Evolutionary conservation across 1,140 invertebrate species (phyloP).

Genomic region (Oreohelix idahoensis): DNA sequence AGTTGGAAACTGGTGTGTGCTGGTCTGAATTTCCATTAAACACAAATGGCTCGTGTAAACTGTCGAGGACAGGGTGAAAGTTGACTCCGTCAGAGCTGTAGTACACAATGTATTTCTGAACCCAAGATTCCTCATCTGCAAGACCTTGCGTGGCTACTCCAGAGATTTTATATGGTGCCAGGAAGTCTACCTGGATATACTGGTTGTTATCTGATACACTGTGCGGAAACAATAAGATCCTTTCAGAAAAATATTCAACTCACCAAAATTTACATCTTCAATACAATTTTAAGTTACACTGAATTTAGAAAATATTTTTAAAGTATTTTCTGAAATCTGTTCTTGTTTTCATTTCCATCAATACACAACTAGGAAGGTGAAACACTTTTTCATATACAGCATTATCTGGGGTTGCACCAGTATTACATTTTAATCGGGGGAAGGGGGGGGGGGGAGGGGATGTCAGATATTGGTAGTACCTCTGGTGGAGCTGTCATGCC

Average conservation of each 20-base stretch:
- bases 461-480: too few relatives aligned
- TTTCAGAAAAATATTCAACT: not conserved
- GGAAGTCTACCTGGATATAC: slow-evolving; percentile 78
- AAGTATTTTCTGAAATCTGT: too few relatives aligned
- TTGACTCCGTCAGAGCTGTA: slow-evolving; percentile 60
- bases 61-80: slow-evolving; percentile 48
- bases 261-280: not conserved
- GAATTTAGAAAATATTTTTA: too few relatives aligned
- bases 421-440: too few relatives aligned
- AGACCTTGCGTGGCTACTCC: slow-evolving; percentile 82
- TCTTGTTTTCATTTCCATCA: too few relatives aligned
- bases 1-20: slow-evolving; percentile 53
- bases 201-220: slow-evolving; percentile 55
- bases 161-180: slow-evolving; percentile 81
- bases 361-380: too few relatives aligned
- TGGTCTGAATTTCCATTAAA: slow-evolving; percentile 61
- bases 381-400: too few relatives aligned
- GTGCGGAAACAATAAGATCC: slow-evolving; percentile 26
- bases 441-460: too few relatives aligned
- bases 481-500: too few relatives aligned
- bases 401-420: too few relatives aligned
- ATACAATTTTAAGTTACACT: not conserved
- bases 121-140: slow-evolving; percentile 76
- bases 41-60: slow-evolving; percentile 42
- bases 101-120: slow-evolving; percentile 80